phyloP scores from a whole-genome alignment of 2,113 vertebrate genomes.

The Calidris pygmaea region DNA sequence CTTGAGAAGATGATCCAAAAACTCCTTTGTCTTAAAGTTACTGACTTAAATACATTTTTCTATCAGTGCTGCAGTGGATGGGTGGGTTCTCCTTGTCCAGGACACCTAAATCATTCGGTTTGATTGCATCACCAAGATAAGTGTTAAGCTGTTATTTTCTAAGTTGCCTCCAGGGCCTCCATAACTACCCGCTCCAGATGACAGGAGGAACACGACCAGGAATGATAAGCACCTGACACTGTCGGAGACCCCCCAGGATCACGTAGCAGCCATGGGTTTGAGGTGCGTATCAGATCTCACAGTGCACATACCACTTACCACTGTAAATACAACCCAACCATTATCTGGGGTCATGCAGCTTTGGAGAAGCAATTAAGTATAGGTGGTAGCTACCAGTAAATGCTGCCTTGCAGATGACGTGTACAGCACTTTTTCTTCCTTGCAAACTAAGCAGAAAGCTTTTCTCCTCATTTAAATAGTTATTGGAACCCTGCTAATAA shows the following conservation, averaged over 20 bases:
- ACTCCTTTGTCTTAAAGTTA: not conserved
- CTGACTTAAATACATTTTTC: not conserved
- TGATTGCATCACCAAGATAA: not conserved
- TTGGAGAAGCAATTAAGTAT: not conserved
- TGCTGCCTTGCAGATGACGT: not conserved
- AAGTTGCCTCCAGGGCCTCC: not conserved
- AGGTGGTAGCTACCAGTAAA: not conserved
- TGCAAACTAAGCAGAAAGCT: not conserved
- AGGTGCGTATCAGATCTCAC: not conserved
- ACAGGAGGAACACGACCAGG: not conserved
- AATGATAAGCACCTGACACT: not conserved
- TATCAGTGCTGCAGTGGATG: not conserved
- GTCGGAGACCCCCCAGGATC: not conserved
- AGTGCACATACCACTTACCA: not conserved
- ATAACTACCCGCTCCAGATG: not conserved
- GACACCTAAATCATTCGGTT: not conserved
- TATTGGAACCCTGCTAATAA: not conserved
- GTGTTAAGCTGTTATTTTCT: slow-evolving; percentile 18
- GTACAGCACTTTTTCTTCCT: not conserved
- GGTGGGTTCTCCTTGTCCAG: not conserved
- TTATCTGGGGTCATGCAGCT: not conserved
- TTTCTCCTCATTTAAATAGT: not conserved
- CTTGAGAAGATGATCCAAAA: not conserved
- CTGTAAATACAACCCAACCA: not conserved
- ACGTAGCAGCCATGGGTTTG: not conserved